Evolutionary conservation across 2,113 vertebrate genomes (phyloP).

Genomic region (Psilopsiagon aymara): DNA sequence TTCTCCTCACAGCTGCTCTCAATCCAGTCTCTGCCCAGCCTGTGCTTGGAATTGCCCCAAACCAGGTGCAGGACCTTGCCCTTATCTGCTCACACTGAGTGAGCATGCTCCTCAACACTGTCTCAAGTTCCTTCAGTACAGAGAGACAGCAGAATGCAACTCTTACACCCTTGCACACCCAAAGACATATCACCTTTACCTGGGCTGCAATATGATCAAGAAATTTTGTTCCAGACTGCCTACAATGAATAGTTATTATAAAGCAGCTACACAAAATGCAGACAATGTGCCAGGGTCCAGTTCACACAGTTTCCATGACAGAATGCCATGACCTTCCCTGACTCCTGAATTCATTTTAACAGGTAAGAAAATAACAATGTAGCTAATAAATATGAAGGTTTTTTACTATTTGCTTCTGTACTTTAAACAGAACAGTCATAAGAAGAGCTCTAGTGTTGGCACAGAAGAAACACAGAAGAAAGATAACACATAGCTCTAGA

Average conservation of each 20-base stretch:
- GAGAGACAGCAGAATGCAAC: rapidly evolving
- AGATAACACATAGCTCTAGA: neutral
- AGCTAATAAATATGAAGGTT: neutral
- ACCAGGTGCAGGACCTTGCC: neutral
- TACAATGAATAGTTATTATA: neutral
- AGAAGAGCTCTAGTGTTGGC: neutral
- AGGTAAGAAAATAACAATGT: neutral
- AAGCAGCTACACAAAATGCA: neutral
- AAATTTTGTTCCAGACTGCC: neutral
- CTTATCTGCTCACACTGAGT: neutral
- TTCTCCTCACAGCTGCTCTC: neutral
- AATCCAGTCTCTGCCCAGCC: neutral
- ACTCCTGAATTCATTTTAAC: neutral
- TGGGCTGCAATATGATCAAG: rapidly evolving
- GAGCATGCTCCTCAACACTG: rapidly evolving
- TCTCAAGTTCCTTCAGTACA: neutral
- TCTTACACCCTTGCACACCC: neutral
- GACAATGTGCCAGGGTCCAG: neutral
- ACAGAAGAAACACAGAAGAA: neutral
- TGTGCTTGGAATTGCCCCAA: neutral
- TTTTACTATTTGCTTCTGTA: neutral
- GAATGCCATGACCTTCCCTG: neutral
- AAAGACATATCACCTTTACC: neutral
- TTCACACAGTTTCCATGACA: neutral
- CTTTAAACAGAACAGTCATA: neutral